Evolutionary conservation across 2,888 invertebrate species (phyloP), one percentile per base, ranked within the genome.

Genomic region (Drosophila recens): DNA sequence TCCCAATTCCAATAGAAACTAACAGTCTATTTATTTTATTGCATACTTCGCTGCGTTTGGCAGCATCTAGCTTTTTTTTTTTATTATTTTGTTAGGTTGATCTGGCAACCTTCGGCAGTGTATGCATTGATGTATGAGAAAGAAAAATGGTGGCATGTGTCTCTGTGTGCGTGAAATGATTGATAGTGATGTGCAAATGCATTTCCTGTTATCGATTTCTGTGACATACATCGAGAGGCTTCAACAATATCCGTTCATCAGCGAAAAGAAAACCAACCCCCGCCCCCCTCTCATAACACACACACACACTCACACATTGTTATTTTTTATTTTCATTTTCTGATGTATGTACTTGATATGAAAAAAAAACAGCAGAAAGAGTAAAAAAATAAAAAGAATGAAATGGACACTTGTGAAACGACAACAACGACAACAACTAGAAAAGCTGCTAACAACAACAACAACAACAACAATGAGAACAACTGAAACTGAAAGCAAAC

Each of bases 391-490:
- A 61, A 8, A 27, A 0, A 23, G 8, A 27, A 27, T 27, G 4
- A 71, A 76, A 75, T 75, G 73, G 57, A 61, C 36, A 42, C 52
- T 76, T 46, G 63, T 67, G 73, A 45, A 49, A 43, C 51, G 62
- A 30, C 42, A 45, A 51, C 13, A 54, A 34, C 52, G 48, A 48
- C 40, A 62, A 59, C 58, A 62, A 66, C 66, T 67, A 58, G 45
- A 58, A 59, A 57, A 52, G 45, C 65, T 49, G 51, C 61, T 43
- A n/a, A 36, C 1, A 36, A 23, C 59, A 49, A 58, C 34, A n/a
- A 36, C 1, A 36, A 23, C 59, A 49, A 58, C 34, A 59, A 53
- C 49, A 34, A 40, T 48, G 46, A 33, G 27, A 38, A 43, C 23
- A 42, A 42, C 27, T 17, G 17, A 17, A 43, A 62, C 45, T 64